These are phyloP conservation scores for Crossaster papposus DNA, from an alignment of 53 echinoderm and acorn worm species.

Conservation along the genomic window DNA sequence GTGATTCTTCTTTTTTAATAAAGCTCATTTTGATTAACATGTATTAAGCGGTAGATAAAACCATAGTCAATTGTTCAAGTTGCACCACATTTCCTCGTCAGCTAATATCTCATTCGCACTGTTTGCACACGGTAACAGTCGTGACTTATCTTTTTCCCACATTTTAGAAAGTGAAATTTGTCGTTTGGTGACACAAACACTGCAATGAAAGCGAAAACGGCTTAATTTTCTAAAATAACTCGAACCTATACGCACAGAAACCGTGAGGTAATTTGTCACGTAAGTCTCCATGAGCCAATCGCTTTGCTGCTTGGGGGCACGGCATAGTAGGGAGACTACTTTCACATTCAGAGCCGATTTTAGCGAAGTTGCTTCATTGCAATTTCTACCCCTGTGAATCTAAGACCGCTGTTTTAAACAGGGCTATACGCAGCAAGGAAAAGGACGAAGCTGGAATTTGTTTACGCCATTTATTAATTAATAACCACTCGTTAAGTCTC, in stretches of 20 bases:
- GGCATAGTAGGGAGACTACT: neutral
- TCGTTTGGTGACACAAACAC: neutral
- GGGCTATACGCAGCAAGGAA: neutral
- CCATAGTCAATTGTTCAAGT: no score
- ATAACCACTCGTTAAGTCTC: neutral
- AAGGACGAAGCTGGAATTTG: neutral
- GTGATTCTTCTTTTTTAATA: no score
- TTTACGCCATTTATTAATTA: neutral
- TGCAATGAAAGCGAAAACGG: neutral
- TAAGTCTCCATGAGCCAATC: neutral
- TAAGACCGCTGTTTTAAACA: neutral
- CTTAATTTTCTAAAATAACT: neutral
- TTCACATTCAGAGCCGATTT: neutral
- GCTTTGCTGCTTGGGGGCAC: neutral
- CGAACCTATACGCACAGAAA: neutral
- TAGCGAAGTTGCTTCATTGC: neutral
- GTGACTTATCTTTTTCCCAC: no score
- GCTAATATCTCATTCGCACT: no score
- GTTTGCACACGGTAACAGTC: no score
- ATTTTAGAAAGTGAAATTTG: no score
- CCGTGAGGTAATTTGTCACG: neutral
- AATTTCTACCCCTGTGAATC: neutral
- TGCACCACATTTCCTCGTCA: no score
- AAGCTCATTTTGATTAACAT: no score
- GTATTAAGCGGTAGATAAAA: no score